Base-by-base conservation (phyloP, 2,888 invertebrate species). In the Drosophila leonis region DNA sequence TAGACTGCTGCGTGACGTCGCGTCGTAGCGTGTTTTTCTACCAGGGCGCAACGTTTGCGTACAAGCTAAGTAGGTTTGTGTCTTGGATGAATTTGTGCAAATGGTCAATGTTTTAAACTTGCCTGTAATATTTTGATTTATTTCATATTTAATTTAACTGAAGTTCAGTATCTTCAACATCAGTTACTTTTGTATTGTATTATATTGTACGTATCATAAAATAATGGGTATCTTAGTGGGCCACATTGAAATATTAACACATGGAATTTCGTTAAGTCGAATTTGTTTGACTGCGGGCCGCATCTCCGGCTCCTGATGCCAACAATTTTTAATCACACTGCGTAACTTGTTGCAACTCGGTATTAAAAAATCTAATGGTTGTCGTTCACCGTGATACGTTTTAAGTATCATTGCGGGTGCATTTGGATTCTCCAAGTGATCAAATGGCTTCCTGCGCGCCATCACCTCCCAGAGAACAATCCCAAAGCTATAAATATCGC, bases 401-500 rank as follows among this genome's bases (percentile, higher is more conserved):
- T 7, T 0, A 35, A 10, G 0, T 9, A 20, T 44, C 1, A 15
- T 20, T 41, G 4, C 24, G 0, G 4, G 6, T 9, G 1, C 1
- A 12, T 1, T 4, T 5, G 0, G 20, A 35, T 60, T 48, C 10
- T 10, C 0, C 27, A 57, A 24, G 10, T 73, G 27, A 44, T 72
- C 31, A 31, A 63, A 73, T 9, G 69, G 69, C 20, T 12, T 37
- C 49, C 29, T 41, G 8, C 44, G 33, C 0, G 33, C 20, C 33
- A 55, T 15, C n/a, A 62, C 44, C 15, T 75, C 69, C 62, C 59
- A 65, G 0, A 75, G 33, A 5, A 65, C 20, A 39, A 74, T 69
- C 7, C 49, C 74, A 8, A 69, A 55, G 31, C 74, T 75, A 29
- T 24, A 75, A 13, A 69, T 65, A 18, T 74, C 74, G 29, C 54